Conservation (phyloP, 2,113 vertebrate species). For the Pelobates fuscus region DNA sequence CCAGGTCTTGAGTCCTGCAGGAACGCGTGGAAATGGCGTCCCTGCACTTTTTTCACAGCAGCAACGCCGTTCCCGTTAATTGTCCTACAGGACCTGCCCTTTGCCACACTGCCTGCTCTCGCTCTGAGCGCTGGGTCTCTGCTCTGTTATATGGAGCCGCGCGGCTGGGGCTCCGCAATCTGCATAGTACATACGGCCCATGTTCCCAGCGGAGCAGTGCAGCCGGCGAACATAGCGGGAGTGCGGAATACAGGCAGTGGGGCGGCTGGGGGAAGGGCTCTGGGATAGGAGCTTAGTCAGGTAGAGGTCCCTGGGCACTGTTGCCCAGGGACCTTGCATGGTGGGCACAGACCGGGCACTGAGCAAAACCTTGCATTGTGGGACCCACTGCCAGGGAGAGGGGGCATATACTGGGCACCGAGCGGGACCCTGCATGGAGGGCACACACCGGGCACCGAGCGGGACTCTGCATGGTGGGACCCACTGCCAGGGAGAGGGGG, state of each 20-base stretch:
- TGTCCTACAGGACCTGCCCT: constrained; percentile 77
- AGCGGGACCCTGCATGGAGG: too few species aligned
- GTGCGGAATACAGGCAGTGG: constrained; percentile 78
- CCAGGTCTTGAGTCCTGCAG: too few species aligned
- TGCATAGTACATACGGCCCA: constrained; percentile 79
- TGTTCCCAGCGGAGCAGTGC: constrained; percentile 78
- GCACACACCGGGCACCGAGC: too few species aligned
- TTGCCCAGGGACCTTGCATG: neutral
- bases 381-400: too few species aligned
- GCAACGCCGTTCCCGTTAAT: constrained; percentile 59
- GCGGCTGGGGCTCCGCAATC: constrained; percentile 72
- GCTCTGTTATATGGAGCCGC: constrained; percentile 76
- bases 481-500: too few species aligned
- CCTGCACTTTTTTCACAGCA: too few species aligned
- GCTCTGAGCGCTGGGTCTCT: constrained; percentile 74
- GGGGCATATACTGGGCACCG: too few species aligned
- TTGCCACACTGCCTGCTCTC: constrained; percentile 61
- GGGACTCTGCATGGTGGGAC: too few species aligned
- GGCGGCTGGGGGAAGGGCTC: constrained; percentile 56
- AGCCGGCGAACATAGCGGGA: constrained; percentile 82
- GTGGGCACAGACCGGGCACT: too few species aligned
- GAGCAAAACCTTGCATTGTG: too few species aligned
- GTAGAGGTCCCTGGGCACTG: too few species aligned
- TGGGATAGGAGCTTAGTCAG: constrained; percentile 50
- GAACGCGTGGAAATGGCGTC: too few species aligned